Evolutionary conservation across 1,140 invertebrate genomes (phyloP).

Genomic region (Caligus rogercresseyi): DNA sequence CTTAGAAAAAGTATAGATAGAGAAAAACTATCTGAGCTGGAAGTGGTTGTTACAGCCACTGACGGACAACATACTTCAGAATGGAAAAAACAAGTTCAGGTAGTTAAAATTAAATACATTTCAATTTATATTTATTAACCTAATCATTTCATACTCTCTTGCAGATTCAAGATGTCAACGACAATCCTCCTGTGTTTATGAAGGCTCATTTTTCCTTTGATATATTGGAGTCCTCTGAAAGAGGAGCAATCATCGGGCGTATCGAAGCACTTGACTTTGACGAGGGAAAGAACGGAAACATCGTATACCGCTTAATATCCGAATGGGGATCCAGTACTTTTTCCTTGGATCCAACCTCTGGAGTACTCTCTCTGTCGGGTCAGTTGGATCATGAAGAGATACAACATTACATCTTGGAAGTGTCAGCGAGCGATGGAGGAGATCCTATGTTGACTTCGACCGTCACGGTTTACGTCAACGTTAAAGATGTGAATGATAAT

Average conservation of each 20-base stretch:
- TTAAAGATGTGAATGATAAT: conserved; percentile 86
- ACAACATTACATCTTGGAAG: conserved; percentile 77
- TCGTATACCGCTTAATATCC: conserved; percentile 68
- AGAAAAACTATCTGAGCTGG: not conserved
- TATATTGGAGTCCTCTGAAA: conserved; percentile 55
- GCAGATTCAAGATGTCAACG: conserved; percentile 77
- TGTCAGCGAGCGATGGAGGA: conserved; percentile 74
- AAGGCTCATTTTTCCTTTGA: conserved; percentile 70
- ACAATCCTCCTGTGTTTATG: conserved; percentile 74
- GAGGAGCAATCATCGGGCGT: conserved; percentile 43
- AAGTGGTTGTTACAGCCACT: conserved; percentile 5
- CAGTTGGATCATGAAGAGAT: conserved; percentile 83
- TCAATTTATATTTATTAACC: not conserved
- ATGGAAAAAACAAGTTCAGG: not conserved
- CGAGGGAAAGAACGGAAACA: conserved; percentile 58
- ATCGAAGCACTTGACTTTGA: conserved; percentile 65
- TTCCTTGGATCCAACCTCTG: conserved; percentile 68
- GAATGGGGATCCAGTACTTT: conserved; percentile 91
- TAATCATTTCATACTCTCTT: conserved; percentile 24
- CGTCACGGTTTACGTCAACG: conserved; percentile 77
- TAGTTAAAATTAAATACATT: not conserved
- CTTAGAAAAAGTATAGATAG: not conserved
- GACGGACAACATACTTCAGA: conserved; percentile 8
- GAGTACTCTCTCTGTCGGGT: conserved; percentile 68
- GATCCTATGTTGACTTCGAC: conserved; percentile 71